Percentiles rank a stretch among this genome's conserved stretches.
Conservation (phyloP, 2,113 vertebrate species). For the Sinocyclocheilus grahami region DNA sequence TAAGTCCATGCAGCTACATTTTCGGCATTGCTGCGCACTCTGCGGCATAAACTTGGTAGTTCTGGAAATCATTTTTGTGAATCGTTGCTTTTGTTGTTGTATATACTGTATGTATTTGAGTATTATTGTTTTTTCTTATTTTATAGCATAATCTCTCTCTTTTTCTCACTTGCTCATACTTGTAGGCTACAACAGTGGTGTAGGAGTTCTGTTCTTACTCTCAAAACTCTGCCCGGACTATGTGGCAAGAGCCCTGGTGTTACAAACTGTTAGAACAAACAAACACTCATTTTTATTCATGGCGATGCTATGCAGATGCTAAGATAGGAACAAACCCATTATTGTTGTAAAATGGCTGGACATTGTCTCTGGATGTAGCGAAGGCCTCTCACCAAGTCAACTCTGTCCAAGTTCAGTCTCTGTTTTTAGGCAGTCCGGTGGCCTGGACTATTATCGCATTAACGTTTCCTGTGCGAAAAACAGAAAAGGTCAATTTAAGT, state of each 20-base stretch:
- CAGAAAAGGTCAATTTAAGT: neutral
- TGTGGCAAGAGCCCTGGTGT: constrained; percentile 49
- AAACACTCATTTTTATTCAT: constrained; percentile 50
- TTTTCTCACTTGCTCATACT: neutral
- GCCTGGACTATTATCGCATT: neutral
- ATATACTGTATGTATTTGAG: neutral
- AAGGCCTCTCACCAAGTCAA: constrained; percentile 16
- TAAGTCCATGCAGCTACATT: neutral
- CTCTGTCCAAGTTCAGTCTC: neutral
- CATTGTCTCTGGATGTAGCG: constrained; percentile 57
- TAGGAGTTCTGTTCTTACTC: constrained; percentile 29
- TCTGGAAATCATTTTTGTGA: constrained; percentile 41
- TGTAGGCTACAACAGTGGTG: neutral
- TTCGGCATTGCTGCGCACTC: neutral
- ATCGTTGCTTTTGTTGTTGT: constrained; percentile 38
- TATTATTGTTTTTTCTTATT: constrained; percentile 21
- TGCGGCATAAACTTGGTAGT: constrained; percentile 55
- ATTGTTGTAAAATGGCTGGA: constrained; percentile 65
- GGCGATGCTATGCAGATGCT: constrained; percentile 72
- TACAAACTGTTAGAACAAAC: constrained; percentile 49
- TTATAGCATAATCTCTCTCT: neutral
- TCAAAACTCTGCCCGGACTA: neutral
- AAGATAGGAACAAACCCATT: constrained; percentile 63
- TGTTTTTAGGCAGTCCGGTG: neutral
- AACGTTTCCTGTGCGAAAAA: neutral